Evolutionary conservation across 2,113 vertebrate species (phyloP).

Genomic region (Barbus barbus): DNA sequence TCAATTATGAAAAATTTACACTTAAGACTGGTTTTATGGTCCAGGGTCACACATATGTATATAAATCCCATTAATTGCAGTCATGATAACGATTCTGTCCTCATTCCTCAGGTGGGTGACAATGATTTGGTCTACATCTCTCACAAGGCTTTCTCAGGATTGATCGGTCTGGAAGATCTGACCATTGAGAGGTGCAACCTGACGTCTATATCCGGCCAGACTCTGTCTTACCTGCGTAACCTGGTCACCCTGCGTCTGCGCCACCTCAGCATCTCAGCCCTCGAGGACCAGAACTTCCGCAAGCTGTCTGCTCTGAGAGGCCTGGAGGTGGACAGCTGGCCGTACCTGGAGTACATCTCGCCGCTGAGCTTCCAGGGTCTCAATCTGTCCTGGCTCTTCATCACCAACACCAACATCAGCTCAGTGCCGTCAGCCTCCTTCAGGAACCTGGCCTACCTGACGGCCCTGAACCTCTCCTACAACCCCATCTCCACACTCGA

Average conservation of each 20-base stretch:
- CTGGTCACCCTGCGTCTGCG: constrained; percentile 88
- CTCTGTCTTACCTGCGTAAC: constrained; percentile 88
- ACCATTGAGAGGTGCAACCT: constrained; percentile 93
- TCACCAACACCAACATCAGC: constrained; percentile 95
- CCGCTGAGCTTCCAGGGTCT: constrained; percentile 89
- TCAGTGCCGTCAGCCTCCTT: constrained; percentile 87
- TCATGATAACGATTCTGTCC: background rate
- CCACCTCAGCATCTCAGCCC: constrained; percentile 83
- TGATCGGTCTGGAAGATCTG: constrained; percentile 87
- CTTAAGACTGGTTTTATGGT: no score
- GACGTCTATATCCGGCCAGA: constrained; percentile 89
- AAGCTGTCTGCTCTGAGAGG: constrained; percentile 83
- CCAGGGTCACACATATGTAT: no score
- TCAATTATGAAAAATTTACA: no score
- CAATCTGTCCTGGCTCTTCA: constrained; percentile 91
- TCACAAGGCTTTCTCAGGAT: constrained; percentile 89
- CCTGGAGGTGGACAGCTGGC: constrained; percentile 94
- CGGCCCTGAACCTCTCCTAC: constrained; percentile 91
- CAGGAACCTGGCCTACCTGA: constrained; percentile 86
- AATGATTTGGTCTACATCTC: constrained; percentile 98
- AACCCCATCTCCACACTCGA: constrained; percentile 91
- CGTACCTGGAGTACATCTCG: constrained; percentile 86
- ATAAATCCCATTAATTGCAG: background rate
- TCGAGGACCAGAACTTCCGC: constrained; percentile 94
- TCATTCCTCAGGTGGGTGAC: constrained; percentile 75